Conservation (phyloP, 2,888 invertebrate species). For the Mimachlamys varia region DNA sequence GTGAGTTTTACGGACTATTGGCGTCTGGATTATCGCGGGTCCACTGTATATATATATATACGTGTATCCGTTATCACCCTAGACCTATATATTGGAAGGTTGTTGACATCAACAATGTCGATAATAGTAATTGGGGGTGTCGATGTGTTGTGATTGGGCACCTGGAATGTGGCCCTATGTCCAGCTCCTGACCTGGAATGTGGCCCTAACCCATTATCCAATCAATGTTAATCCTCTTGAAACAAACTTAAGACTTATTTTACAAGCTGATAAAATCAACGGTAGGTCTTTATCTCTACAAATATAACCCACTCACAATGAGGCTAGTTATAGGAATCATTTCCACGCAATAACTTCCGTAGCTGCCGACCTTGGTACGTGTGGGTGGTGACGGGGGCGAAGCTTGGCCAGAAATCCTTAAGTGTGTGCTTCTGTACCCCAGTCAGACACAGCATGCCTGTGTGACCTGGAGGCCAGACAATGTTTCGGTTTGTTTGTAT, state of each 20-base stretch:
- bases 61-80: too few relatives aligned
- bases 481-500: constrained; percentile 3
- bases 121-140: background rate
- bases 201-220: constrained; percentile 20
- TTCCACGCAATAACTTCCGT: constrained; percentile 1
- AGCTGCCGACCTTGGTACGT: constrained; percentile 18
- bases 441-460: background rate
- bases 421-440: background rate
- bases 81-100: background rate
- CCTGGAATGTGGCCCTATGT: constrained; percentile 23
- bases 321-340: background rate
- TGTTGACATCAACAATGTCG: background rate
- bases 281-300: background rate
- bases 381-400: background rate
- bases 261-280: background rate
- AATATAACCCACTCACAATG: background rate
- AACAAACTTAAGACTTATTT: background rate
- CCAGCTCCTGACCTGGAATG: constrained; percentile 20
- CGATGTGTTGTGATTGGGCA: background rate
- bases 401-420: background rate
- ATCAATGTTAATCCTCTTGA: background rate
- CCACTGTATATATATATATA: too few relatives aligned
- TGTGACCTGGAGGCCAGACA: constrained; percentile 9
- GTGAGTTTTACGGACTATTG: too few relatives aligned
- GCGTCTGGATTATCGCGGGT: too few relatives aligned